A percentile compares a stretch with the other conserved stretches of the same genome.
Evolutionary conservation across 2,797 vertebrate genomes (phyloP).

Genomic region (Myotis planiceps): DNA sequence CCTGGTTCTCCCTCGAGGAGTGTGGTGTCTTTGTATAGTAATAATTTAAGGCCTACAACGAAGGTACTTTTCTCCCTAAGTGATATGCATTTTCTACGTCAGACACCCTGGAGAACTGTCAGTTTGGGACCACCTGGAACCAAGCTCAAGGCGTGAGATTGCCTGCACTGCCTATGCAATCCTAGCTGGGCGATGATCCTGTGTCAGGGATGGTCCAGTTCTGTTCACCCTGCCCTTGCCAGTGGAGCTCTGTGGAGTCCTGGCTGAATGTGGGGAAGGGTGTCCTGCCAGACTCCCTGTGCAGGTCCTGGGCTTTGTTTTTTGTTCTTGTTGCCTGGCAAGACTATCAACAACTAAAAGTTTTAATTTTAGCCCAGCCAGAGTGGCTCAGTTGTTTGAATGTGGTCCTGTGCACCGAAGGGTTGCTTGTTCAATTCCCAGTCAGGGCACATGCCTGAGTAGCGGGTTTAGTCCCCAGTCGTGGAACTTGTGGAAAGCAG

Average conservation of each 20-base stretch:
- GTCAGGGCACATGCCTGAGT: no score
- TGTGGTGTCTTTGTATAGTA: background rate
- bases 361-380: no score
- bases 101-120: background rate
- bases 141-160: background rate
- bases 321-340: background rate
- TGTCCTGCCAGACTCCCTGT: background rate
- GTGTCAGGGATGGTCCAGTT: background rate
- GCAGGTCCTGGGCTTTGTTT: background rate
- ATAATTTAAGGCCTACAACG: background rate
- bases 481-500: no score
- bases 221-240: background rate
- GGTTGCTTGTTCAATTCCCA: no score
- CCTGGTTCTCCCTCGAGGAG: background rate
- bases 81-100: background rate
- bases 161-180: background rate
- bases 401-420: no score
- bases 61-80: background rate
- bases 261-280: background rate
- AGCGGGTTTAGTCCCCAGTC: no score
- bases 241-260: background rate
- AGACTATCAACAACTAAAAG: background rate
- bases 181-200: background rate
- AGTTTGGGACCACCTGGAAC: background rate
- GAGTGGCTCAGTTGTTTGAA: no score